A percentile compares a stretch with the other conserved stretches of the same genome.
Conservation (phyloP, 1,140 invertebrate species). For the Diploscapter pachys region DNA sequence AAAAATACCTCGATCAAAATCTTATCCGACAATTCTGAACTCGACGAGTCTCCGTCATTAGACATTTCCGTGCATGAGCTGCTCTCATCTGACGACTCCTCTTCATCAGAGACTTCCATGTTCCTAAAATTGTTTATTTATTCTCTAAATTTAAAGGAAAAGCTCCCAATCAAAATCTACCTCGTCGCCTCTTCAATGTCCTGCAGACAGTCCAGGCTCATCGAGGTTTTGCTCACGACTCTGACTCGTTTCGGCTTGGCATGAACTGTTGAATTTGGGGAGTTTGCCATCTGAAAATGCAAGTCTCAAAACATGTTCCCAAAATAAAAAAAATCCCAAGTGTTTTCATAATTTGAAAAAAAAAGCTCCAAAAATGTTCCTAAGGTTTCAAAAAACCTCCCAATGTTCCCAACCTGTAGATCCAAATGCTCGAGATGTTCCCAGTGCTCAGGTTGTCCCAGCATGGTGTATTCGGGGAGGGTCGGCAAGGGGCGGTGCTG, state of each 20-base stretch:
- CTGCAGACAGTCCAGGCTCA: conserved; percentile 14
- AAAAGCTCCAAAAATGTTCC: too few species aligned
- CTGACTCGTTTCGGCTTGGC: neutral
- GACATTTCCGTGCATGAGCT: too few species aligned
- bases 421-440: conserved; percentile 18
- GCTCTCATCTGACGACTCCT: too few species aligned
- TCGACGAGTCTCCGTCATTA: too few species aligned
- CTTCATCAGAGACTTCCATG: too few species aligned
- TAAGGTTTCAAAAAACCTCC: too few species aligned
- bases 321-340: neutral
- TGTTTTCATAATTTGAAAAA: neutral
- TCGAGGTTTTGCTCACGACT: conserved; percentile 8
- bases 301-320: too few species aligned
- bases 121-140: too few species aligned
- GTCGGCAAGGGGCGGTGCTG: neutral
- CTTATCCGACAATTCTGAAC: too few species aligned
- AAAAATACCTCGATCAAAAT: too few species aligned
- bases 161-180: too few species aligned
- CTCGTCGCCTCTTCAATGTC: conserved; percentile 5
- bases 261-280: conserved; percentile 8
- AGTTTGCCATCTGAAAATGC: conserved; percentile 11
- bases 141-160: too few species aligned
- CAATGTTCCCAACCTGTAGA: conserved; percentile 4
- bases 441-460: neutral
- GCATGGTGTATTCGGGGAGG: conserved; percentile 6